Evolutionary conservation across 2,888 invertebrate genomes (phyloP).

Genomic region (Agrilus biguttatus): DNA sequence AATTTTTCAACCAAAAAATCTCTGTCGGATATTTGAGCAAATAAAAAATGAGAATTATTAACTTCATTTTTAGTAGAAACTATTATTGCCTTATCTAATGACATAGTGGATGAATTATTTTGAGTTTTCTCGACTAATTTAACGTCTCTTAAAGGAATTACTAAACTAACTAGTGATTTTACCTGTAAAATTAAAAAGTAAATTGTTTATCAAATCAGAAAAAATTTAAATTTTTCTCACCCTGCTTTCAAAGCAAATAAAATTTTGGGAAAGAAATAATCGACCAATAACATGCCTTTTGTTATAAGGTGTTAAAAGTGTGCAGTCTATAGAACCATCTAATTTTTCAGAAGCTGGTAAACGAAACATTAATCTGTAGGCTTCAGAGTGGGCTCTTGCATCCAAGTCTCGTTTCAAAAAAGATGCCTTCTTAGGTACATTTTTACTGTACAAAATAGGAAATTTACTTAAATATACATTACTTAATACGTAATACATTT

Average conservation of each 20-base stretch:
- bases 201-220: neutral
- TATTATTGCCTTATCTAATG: slow-evolving; percentile 56
- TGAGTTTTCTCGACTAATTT: slow-evolving; percentile 61
- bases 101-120: slow-evolving; percentile 44
- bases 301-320: slow-evolving; percentile 89
- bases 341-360: slow-evolving; percentile 82
- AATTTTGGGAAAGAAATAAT: slow-evolving; percentile 85
- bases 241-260: slow-evolving; percentile 90
- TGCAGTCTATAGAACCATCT: slow-evolving; percentile 85
- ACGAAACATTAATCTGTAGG: slow-evolving; percentile 70
- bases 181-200: slow-evolving; percentile 40
- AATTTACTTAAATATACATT: neutral
- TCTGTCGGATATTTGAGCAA: slow-evolving; percentile 77
- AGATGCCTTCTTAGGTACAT: slow-evolving; percentile 78
- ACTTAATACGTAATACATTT: no score
- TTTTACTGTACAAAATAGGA: slow-evolving; percentile 43
- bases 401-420: slow-evolving; percentile 90
- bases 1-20: slow-evolving; percentile 83
- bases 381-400: slow-evolving; percentile 85
- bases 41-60: slow-evolving; percentile 70
- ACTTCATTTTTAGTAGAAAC: slow-evolving; percentile 66
- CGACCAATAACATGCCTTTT: slow-evolving; percentile 79
- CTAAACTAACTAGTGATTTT: slow-evolving; percentile 65
- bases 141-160: slow-evolving; percentile 77
- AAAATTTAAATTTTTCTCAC: slow-evolving; percentile 34